Evolutionary conservation across 2,888 invertebrate species (phyloP).

Genomic region (Vesta saturnalis): DNA sequence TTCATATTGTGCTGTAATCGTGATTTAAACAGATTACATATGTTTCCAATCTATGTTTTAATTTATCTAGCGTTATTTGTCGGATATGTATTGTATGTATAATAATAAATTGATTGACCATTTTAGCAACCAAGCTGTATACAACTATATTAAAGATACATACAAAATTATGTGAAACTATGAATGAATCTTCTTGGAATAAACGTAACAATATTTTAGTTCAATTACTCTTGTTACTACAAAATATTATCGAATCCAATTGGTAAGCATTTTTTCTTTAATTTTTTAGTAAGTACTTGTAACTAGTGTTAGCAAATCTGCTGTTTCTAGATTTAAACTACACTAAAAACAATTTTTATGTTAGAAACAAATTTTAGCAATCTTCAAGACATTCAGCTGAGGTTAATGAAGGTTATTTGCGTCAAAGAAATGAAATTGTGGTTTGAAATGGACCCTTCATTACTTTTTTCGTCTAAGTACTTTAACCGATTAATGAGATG

Average conservation of each 20-base stretch:
- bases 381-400: not conserved
- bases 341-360: no score
- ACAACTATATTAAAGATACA: not conserved
- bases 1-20: no score
- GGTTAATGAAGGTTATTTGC: not conserved
- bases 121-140: not conserved
- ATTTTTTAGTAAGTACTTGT: no score
- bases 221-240: not conserved
- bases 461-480: not conserved
- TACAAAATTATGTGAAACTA: not conserved
- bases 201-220: not conserved
- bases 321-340: no score
- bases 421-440: conserved; percentile 9
- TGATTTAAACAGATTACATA: no score
- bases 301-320: no score
- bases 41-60: no score
- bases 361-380: no score
- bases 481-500: conserved; percentile 3
- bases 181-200: not conserved
- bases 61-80: no score
- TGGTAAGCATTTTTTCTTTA: not conserved
- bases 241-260: not conserved
- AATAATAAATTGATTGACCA: no score
- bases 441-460: conserved; percentile 10
- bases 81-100: no score